A percentile compares a stretch with the other conserved stretches of the same genome.
These are phyloP conservation scores for Arctopsyche grandis DNA, from an alignment of 1,140 invertebrate species.

Conservation along the genomic window DNA sequence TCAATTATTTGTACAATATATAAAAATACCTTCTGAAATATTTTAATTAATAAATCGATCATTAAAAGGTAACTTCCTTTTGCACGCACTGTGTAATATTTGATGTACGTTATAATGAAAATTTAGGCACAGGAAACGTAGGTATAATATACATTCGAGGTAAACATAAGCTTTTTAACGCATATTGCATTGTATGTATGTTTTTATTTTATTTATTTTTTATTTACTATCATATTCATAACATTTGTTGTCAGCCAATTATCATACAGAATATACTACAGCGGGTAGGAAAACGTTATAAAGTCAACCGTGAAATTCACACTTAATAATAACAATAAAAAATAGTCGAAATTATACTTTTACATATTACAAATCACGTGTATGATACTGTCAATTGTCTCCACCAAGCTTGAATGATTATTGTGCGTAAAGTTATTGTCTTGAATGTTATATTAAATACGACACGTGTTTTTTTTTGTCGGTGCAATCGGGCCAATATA, in stretches of 20 bases:
- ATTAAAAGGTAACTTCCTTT: no score
- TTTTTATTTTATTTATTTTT: conserved; percentile 17
- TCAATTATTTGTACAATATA: no score
- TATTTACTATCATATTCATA: conserved; percentile 12
- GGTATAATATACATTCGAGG: not conserved
- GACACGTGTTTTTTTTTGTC: not conserved
- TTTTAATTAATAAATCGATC: no score
- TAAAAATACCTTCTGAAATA: no score
- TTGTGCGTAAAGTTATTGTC: conserved; percentile 50
- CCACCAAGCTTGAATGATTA: conserved; percentile 52
- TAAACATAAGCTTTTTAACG: conserved; percentile 16
- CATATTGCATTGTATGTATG: conserved; percentile 22
- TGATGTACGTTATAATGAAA: not conserved
- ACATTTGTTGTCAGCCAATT: not conserved
- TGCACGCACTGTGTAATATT: not conserved
- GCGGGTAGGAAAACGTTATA: no score
- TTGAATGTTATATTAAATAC: conserved; percentile 22
- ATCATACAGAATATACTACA: no score
- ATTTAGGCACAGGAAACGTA: conserved; percentile 1
- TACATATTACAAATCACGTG: conserved; percentile 13
- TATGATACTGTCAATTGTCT: conserved; percentile 37
- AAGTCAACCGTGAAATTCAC: not conserved
- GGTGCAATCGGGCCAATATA: not conserved
- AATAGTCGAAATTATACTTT: no score
- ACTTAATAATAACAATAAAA: no score